Evolutionary conservation across 2,888 invertebrate genomes (phyloP), one percentile per base, ranked within the genome.

Genomic region (Leuctra nigra): DNA sequence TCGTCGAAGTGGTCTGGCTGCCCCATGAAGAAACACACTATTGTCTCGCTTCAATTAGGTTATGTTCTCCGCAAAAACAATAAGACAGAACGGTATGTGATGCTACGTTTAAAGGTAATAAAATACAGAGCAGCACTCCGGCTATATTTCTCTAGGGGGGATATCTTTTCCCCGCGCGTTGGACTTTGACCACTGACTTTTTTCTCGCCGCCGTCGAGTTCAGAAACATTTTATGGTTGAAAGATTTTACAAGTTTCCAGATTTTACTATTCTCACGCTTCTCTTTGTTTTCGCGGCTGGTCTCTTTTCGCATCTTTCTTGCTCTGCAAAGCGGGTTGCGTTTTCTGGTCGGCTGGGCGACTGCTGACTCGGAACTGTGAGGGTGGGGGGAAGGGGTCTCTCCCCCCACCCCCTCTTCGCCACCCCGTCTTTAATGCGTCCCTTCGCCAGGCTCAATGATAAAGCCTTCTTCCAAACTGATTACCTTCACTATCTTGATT

Each of bases 211-310:
- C 23, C 39, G 50, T 36, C 41, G 41, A 58, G 58, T 55, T 53
- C 50, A 50, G 54, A 53, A 58, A 58, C 58, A 58, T 58, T 58
- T 58, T 58, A 58, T 58, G 58, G 55, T 55, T 52, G 23, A 52
- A 50, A 58, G 55, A 58, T 41, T 58, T 39, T 23, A 24, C 52
- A 58, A 55, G 55, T 50, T 47, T 56, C 59, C 53, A 47, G 48
- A 54, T 56, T 56, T 54, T 53, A 16, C 36, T 47, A 4, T 56
- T 59, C 59, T 55, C 59, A 53, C 56, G 55, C 56, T 56, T 13
- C 25, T 56, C 47, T 56, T 53, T 35, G 36, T 48, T 46, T 56
- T 46, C 14, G 48, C 41, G 47, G 11, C 36, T 44, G 35, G 24
- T 20, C 47, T 54, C 24, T 48, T 18, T 53, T 25, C 29, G 25